Percentiles rank a stretch among this genome's conserved stretches.
These are phyloP conservation scores for Perca fluviatilis DNA, from an alignment of 2,113 vertebrate genomes.

Conservation along the genomic window DNA sequence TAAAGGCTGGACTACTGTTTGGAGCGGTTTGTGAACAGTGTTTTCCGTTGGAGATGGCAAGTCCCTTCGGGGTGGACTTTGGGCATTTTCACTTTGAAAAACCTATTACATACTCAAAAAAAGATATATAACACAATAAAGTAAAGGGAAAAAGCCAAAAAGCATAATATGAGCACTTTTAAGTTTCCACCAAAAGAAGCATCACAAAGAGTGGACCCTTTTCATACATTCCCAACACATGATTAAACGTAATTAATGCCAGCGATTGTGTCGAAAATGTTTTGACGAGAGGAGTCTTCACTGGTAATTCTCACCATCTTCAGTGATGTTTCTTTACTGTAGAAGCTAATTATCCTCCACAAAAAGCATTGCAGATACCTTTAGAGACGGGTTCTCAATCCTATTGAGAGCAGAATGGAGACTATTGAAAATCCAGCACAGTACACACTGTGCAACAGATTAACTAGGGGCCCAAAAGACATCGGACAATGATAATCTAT, in stretches of 20 bases:
- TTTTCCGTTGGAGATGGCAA: no score
- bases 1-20: no score
- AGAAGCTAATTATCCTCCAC: conserved; percentile 57
- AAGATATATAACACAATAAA: no score
- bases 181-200: not conserved
- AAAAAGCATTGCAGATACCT: conserved; percentile 39
- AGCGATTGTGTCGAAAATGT: conserved; percentile 7
- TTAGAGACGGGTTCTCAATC: conserved; percentile 23
- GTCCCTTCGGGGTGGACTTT: no score
- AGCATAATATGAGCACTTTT: no score
- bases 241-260: conserved; percentile 31
- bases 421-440: conserved; percentile 37
- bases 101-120: no score
- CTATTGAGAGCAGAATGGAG: conserved; percentile 26
- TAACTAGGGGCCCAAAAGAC: conserved; percentile 62
- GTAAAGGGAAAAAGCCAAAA: no score
- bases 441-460: conserved; percentile 64
- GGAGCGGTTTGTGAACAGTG: no score
- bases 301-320: conserved; percentile 25
- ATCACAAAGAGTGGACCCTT: not conserved
- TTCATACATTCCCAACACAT: not conserved
- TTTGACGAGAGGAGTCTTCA: not conserved
- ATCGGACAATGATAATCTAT: conserved; percentile 75
- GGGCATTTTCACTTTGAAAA: no score
- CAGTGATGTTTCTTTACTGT: not conserved